These are phyloP conservation scores for Drosophila pectinifera DNA, from an alignment of 1,140 invertebrate species.

Conservation along the genomic window DNA sequence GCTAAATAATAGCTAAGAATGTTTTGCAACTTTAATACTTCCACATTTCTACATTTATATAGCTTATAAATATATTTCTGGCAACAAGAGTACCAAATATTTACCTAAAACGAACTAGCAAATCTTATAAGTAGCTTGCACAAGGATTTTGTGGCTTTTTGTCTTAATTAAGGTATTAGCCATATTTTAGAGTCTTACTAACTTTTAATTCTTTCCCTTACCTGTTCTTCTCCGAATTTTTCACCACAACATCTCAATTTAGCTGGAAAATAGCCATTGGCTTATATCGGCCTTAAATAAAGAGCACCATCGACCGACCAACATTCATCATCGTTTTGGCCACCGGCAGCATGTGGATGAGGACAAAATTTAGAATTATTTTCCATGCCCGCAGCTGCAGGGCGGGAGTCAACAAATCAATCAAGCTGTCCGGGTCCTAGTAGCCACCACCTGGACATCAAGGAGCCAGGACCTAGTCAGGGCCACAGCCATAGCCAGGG, in stretches of 20 bases:
- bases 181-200: no score
- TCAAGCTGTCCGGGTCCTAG: constrained; percentile 32
- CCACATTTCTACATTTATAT: background rate
- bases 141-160: no score
- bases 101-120: no score
- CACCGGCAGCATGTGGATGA: constrained; percentile 9
- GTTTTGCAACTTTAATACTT: no score
- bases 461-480: constrained; percentile 1
- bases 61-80: background rate
- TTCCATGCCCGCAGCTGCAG: constrained; percentile 29
- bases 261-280: background rate
- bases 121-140: no score
- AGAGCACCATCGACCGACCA: background rate
- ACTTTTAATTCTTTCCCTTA: background rate
- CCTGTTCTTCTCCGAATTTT: background rate
- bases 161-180: no score
- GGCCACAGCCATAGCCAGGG: background rate
- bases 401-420: constrained; percentile 46
- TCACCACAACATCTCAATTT: background rate
- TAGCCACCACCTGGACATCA: constrained; percentile 18
- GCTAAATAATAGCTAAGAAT: background rate
- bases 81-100: no score
- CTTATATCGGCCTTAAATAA: no score
- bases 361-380: constrained; percentile 46
- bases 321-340: constrained; percentile 57